Percentiles rank a stretch among this genome's conserved stretches.
phyloP scores from a whole-genome alignment of 2,113 vertebrate genomes.

The Phrynosoma blainvillii region DNA sequence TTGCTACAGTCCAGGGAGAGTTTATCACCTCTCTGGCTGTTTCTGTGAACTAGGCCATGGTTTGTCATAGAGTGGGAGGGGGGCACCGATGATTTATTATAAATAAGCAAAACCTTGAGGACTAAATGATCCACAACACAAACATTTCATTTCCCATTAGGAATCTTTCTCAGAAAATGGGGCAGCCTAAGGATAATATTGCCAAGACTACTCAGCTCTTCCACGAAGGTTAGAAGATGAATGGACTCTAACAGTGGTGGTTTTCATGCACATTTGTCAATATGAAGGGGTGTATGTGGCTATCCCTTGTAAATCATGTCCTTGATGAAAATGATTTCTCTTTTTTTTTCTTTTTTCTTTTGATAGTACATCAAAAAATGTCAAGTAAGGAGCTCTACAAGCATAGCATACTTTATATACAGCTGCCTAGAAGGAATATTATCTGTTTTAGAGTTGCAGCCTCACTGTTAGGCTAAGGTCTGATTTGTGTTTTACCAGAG shows the following conservation, averaged over 20 bases:
- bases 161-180: constrained; percentile 49
- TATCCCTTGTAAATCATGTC: constrained; percentile 44
- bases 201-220: constrained; percentile 26
- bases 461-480: neutral
- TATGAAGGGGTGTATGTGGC: constrained; percentile 37
- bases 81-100: neutral
- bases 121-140: constrained; percentile 40
- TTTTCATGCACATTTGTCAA: constrained; percentile 46
- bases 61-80: neutral
- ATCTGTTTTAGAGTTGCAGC: neutral
- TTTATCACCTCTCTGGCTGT: neutral
- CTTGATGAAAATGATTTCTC: constrained; percentile 27
- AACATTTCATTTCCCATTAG: constrained; percentile 30
- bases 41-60: neutral
- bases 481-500: neutral
- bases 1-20: neutral
- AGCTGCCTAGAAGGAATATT: constrained; percentile 24
- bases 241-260: constrained; percentile 19
- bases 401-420: neutral
- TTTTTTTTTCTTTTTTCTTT: neutral
- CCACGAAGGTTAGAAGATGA: constrained; percentile 33
- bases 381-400: constrained; percentile 42
- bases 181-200: constrained; percentile 60
- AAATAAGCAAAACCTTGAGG: constrained; percentile 46
- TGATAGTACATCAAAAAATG: constrained; percentile 17